Base-by-base conservation (phyloP, 2,113 vertebrate genomes). In the Microcebus murinus region DNA sequence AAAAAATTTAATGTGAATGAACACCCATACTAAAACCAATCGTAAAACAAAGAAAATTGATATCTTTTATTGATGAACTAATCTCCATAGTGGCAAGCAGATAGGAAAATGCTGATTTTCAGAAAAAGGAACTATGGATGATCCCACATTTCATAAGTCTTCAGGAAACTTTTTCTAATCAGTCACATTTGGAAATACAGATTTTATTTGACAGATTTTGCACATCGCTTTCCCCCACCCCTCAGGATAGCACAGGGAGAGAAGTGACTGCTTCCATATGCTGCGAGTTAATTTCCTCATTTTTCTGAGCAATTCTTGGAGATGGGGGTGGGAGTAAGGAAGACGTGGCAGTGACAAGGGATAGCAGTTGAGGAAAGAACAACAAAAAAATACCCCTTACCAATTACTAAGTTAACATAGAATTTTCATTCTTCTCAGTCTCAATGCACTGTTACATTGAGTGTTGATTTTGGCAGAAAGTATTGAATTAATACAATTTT, bases 101-200 rank as follows among this genome's bases (percentile, higher is more conserved):
- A 27, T 76, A 57, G 71, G 63, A 68, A 87, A 87, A 90, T 5
- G 21, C 4, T 50, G 17, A n/a, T 13, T 50, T 48, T 61, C 55
- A 68, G 29, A 34, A 87, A 84, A 79, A 87, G 8, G 50, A 83
- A 39, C n/a, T 50, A 13, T 45, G 34, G 65, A 45, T 61, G 29
- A 82, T 20, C 27, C 1, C 8, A 68, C 55, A 34, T 20, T 67
- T 65, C 4, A 2, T 25, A 81, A 31, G 27, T 42, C 34, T 86
- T 91, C 59, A 73, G 63, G 20, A 68, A 90, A 59, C 27, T 94
- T 77, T 92, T 61, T 34, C 27, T 52, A 67, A 67, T 76, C 55
- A 70, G 20, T 87, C 17, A 45, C 39, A 96, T 20, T 95, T 93
- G 71, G 11, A 89, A 93, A 82, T 95, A 27, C 25, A 36, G 59